phyloP scores from a whole-genome alignment of 2,888 invertebrate species.

The Xestia rhomboidea region DNA sequence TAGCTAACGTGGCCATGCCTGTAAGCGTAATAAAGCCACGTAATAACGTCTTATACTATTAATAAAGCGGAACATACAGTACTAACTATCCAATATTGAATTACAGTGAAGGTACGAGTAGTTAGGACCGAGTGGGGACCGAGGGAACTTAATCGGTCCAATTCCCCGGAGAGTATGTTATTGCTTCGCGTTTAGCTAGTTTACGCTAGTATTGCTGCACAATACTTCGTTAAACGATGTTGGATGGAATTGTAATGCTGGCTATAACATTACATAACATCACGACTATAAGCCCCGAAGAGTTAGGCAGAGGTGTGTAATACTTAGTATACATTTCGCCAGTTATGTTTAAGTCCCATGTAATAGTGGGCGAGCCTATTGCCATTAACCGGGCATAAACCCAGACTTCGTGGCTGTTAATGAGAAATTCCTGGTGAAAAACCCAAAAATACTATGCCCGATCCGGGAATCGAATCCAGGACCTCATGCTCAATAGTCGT shows the following conservation, averaged over 20 bases:
- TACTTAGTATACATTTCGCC: too few species aligned
- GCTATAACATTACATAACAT: neutral
- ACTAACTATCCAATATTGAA: conserved; percentile 50
- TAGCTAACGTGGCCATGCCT: neutral
- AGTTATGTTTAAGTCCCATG: too few species aligned
- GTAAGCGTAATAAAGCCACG: neutral
- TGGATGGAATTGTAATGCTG: neutral
- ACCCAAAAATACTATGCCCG: too few species aligned
- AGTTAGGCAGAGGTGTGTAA: too few species aligned
- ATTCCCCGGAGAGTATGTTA: conserved; percentile 51
- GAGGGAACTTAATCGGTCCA: conserved; percentile 52
- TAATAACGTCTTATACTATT: conserved; percentile 6
- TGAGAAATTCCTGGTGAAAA: too few species aligned
- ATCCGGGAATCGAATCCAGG: too few species aligned
- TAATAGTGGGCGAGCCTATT: too few species aligned
- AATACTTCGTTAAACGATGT: conserved; percentile 43
- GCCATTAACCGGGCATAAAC: too few species aligned
- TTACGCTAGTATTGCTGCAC: conserved; percentile 31
- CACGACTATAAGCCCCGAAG: too few species aligned
- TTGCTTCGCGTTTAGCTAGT: conserved; percentile 45
- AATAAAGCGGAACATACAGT: conserved; percentile 18
- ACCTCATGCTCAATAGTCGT: too few species aligned
- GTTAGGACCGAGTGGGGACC: conserved; percentile 38
- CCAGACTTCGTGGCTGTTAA: too few species aligned
- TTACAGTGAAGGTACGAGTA: conserved; percentile 34